Conservation (phyloP, 2,888 invertebrate genomes). For the Tachina lurida region DNA sequence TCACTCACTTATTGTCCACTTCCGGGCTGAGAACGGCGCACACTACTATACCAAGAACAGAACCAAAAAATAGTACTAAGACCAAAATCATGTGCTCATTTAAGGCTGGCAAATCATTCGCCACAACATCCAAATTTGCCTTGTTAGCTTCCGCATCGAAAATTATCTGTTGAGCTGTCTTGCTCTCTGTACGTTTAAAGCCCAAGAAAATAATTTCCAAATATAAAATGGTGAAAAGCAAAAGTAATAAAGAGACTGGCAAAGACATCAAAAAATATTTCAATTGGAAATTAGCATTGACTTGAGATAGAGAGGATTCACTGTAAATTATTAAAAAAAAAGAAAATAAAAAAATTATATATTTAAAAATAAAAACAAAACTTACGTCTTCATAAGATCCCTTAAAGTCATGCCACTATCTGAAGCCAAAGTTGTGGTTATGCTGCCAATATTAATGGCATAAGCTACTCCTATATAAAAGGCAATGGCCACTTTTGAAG, state of each 20-base stretch:
- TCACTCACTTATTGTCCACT: slow-evolving; percentile 46
- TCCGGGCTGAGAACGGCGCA: neutral
- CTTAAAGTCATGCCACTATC: slow-evolving; percentile 43
- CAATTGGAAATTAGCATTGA: neutral
- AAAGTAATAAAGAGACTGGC: slow-evolving; percentile 34
- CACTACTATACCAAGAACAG: neutral
- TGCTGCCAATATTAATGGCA: slow-evolving; percentile 61
- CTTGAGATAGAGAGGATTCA: neutral
- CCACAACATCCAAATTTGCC: neutral
- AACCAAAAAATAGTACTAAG: neutral
- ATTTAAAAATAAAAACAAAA: neutral
- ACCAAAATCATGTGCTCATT: slow-evolving; percentile 36
- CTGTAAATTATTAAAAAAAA: neutral
- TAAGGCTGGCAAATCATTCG: neutral
- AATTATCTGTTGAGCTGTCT: slow-evolving; percentile 5
- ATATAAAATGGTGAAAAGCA: slow-evolving; percentile 42
- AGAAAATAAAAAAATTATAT: neutral
- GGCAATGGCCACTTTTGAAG: slow-evolving; percentile 49
- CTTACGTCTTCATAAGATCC: slow-evolving; percentile 16
- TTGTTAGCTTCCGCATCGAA: slow-evolving; percentile 2
- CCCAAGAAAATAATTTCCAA: slow-evolving; percentile 53
- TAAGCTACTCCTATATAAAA: slow-evolving; percentile 60
- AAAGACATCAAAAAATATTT: slow-evolving; percentile 29
- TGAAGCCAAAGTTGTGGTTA: slow-evolving; percentile 1
- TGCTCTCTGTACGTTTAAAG: neutral